Conservation (phyloP, 2,888 invertebrate genomes). For the Aelia acuminata region DNA sequence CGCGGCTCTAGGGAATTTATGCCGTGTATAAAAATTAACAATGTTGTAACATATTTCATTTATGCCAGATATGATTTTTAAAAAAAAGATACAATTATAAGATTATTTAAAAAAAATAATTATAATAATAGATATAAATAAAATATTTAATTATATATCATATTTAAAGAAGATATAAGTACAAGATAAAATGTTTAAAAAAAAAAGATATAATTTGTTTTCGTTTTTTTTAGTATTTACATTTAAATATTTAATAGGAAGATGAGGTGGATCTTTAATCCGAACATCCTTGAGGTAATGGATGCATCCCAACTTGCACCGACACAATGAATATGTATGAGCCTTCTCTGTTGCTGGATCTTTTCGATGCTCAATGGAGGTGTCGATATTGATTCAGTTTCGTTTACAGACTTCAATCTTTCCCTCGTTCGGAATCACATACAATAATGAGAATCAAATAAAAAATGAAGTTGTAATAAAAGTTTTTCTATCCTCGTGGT, state of each 20-base stretch:
- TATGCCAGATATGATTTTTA: too few species aligned
- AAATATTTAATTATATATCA: too few species aligned
- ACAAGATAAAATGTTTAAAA: not conserved
- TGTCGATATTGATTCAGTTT: constrained; percentile 11
- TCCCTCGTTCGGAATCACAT: not conserved
- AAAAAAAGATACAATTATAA: too few species aligned
- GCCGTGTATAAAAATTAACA: too few species aligned
- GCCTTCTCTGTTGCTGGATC: not conserved
- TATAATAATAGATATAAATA: too few species aligned
- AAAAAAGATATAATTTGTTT: not conserved
- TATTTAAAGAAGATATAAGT: too few species aligned
- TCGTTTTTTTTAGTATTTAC: not conserved
- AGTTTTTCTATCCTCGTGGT: not conserved
- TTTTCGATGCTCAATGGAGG: not conserved
- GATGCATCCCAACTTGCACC: constrained; percentile 12
- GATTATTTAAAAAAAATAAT: too few species aligned
- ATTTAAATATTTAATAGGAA: not conserved
- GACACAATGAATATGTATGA: not conserved
- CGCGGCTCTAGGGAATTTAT: too few species aligned
- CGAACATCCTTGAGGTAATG: not conserved
- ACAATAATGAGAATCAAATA: not conserved
- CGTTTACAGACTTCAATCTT: not conserved
- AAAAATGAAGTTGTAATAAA: too few species aligned
- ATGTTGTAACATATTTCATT: too few species aligned
- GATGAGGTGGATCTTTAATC: constrained; percentile 14